Percentiles rank a stretch among this genome's conserved stretches.
These are phyloP conservation scores for Acrocephalus kingi DNA, from an alignment of 2,113 vertebrate species.

Conservation along the genomic window DNA sequence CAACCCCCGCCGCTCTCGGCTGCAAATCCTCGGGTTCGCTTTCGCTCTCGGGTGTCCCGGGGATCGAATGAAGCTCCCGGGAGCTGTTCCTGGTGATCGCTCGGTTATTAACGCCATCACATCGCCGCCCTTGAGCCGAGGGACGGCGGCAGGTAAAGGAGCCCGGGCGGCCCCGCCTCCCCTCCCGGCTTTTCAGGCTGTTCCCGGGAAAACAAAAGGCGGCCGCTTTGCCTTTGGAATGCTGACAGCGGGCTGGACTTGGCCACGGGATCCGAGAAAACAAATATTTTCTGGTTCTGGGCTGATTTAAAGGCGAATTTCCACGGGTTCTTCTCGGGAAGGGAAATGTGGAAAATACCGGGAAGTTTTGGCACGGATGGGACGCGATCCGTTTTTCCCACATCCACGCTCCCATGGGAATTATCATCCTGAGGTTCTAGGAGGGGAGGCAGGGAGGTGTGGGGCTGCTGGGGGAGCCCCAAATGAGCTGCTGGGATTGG, in stretches of 20 bases:
- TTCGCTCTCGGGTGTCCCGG: background rate
- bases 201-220: background rate
- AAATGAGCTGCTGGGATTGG: accelerated
- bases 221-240: background rate
- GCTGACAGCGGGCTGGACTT: background rate
- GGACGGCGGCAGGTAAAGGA: background rate
- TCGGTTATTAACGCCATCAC: accelerated
- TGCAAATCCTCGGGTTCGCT: accelerated
- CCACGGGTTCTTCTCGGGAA: background rate
- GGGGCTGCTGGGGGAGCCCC: background rate
- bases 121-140: background rate
- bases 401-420: accelerated
- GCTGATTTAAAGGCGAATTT: background rate
- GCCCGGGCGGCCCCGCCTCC: background rate
- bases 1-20: accelerated
- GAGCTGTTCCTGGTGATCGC: accelerated
- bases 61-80: accelerated
- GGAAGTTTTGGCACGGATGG: background rate
- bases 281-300: background rate
- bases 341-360: background rate
- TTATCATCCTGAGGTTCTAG: accelerated
- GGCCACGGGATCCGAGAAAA: background rate
- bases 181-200: background rate
- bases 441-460: background rate
- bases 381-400: accelerated